Percentiles rank a stretch among this genome's conserved stretches.
Evolutionary conservation across 2,113 vertebrate species (phyloP).

Genomic region (Campylomormyrus tamandua): DNA sequence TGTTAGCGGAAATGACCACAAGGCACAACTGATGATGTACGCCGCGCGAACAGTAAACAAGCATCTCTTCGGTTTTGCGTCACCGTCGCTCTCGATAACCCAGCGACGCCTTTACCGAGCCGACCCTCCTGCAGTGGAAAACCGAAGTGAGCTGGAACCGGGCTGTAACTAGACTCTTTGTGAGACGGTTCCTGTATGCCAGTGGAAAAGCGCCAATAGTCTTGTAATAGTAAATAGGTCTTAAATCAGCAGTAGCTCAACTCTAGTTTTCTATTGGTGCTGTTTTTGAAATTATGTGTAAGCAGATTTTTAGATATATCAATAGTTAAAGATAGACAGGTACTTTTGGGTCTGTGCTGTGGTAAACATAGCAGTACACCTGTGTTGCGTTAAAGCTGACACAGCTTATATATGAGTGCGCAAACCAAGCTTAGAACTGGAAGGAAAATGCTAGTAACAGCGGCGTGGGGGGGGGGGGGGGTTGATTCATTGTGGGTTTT

Average conservation of each 20-base stretch:
- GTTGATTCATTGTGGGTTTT: conserved; percentile 15
- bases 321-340: not conserved
- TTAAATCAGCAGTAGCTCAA: not conserved
- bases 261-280: not conserved
- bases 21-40: not conserved
- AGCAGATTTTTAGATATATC: not conserved
- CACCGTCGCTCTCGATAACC: not conserved
- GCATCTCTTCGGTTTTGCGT: not conserved
- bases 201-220: not conserved
- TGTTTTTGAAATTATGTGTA: not conserved
- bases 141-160: not conserved
- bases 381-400: conserved; percentile 43
- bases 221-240: not conserved
- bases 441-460: conserved; percentile 7
- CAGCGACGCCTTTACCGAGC: not conserved
- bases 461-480: conserved; percentile 11
- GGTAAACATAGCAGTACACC: not conserved
- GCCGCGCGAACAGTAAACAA: not conserved
- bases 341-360: not conserved
- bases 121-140: not conserved
- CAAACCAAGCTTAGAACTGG: conserved; percentile 27
- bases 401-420: conserved; percentile 39
- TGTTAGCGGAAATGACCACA: not conserved
- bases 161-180: not conserved
- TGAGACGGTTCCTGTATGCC: not conserved